Evolutionary conservation across 2,888 invertebrate genomes (phyloP), one percentile per base, ranked within the genome.

Genomic region (Nycteola revayana): DNA sequence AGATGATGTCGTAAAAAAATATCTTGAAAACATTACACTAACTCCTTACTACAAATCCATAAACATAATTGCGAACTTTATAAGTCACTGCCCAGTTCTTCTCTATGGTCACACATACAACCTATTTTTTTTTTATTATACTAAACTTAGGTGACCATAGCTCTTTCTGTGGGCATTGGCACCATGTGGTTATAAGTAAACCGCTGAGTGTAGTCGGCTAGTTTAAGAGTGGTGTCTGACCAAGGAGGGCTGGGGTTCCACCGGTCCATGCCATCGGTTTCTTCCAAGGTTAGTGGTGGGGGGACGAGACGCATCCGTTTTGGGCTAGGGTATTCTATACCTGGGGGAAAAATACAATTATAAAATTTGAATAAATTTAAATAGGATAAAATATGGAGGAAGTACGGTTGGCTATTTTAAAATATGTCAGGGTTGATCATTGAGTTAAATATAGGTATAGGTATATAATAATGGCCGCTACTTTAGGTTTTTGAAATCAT

Each of bases 191-290:
- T 91, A 68, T 95, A 95, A 0, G 94, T 93, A 74, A 94, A 94
- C 24, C 95, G 83, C 58, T 95, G 95, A 54, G 93, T 93, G 65
- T 94, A 94, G 33, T 94, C 93, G 0, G 95, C 94, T 28, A 95
- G 91, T 71, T 96, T 95, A 10, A 95, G 83, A 9, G 93, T 92
- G 0, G 94, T 93, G 62, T 96, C 96, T 0, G 95, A 95, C 95
- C 96, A 96, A 0, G 95, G 94, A 0, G 95, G 95, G 67, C 94
- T 95, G 10, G 95, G 95, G 77, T 94, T 95, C 95, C 95, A 95
- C 42, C 95, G 92, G 54, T 95, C 95, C 82, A 95, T 94, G 24
- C 94, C 91, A 46, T 95, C 95, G 10, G 94, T 92, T n/a, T 83
- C 85, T 14, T 86, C 88, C 11, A 78, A 34, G 10, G 70, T 62